phyloP scores from a whole-genome alignment of 1,140 invertebrate species.

The Neomicropteryx cornuta region DNA sequence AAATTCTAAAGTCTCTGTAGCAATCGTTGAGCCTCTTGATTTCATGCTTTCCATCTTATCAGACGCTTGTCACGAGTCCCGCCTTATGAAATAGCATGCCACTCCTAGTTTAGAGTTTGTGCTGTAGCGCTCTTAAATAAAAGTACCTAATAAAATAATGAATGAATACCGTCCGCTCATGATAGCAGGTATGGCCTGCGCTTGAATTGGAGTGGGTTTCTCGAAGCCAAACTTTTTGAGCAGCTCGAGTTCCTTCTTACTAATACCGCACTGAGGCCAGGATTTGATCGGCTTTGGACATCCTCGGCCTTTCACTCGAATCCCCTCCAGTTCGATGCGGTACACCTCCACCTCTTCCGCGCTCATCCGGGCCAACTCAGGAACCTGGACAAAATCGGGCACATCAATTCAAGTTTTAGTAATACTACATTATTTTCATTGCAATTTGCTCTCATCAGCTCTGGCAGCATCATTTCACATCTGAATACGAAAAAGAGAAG shows the following conservation, averaged over 20 bases:
- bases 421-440: no score
- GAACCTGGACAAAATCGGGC: slow-evolving; percentile 30
- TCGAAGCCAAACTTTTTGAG: slow-evolving; percentile 89
- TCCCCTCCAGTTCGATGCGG: slow-evolving; percentile 74
- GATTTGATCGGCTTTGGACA: slow-evolving; percentile 92
- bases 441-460: no score
- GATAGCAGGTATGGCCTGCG: slow-evolving; percentile 96
- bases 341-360: slow-evolving; percentile 78
- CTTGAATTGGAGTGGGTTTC: slow-evolving; percentile 97
- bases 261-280: slow-evolving; percentile 98
- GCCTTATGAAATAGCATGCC: no score
- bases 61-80: no score
- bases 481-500: no score
- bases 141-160: no score
- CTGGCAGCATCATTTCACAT: no score
- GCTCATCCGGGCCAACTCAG: slow-evolving; percentile 78
- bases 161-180: slow-evolving; percentile 84
- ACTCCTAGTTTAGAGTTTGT: no score
- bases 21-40: no score
- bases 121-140: no score
- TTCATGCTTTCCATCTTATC: no score
- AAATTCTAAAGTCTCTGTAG: no score
- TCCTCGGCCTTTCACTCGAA: slow-evolving; percentile 73
- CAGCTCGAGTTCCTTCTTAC: slow-evolving; percentile 90
- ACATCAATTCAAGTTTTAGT: neutral